Percentiles rank a stretch among this genome's conserved stretches.
These are phyloP conservation scores for Contarinia nasturtii DNA, from an alignment of 1,140 invertebrate genomes.

Conservation along the genomic window DNA sequence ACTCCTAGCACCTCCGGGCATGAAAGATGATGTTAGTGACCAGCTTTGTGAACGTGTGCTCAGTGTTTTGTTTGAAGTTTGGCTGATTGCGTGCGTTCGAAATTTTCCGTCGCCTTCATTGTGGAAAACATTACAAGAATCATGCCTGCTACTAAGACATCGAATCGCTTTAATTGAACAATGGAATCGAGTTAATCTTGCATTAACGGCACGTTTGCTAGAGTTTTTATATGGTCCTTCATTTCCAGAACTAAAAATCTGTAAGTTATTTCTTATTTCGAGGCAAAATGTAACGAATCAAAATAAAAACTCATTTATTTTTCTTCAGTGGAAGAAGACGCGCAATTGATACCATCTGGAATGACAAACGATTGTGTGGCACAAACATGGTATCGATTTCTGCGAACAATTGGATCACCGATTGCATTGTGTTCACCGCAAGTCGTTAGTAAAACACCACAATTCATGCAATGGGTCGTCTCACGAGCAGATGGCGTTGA, in stretches of 20 bases:
- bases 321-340: conserved; percentile 62
- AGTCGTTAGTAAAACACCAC: conserved; percentile 67
- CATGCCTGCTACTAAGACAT: conserved; percentile 84
- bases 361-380: conserved; percentile 79
- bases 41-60: conserved; percentile 86
- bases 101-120: conserved; percentile 79
- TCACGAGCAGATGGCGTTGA: conserved; percentile 54
- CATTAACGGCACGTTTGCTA: conserved; percentile 65
- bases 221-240: conserved; percentile 75
- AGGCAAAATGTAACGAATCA: background rate
- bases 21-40: conserved; percentile 86
- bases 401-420: conserved; percentile 86
- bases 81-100: conserved; percentile 77
- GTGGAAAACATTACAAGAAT: conserved; percentile 89
- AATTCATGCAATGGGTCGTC: conserved; percentile 59
- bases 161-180: conserved; percentile 79
- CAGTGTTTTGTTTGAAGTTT: conserved; percentile 85
- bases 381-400: conserved; percentile 85
- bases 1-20: conserved; percentile 72
- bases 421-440: conserved; percentile 76
- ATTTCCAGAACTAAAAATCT: conserved; percentile 70
- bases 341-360: conserved; percentile 52
- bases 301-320: conserved; percentile 3
- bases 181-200: conserved; percentile 86
- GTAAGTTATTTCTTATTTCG: conserved; percentile 30